phyloP scores from a whole-genome alignment of 1,140 invertebrate genomes.

The Hesperophylax magnus region DNA sequence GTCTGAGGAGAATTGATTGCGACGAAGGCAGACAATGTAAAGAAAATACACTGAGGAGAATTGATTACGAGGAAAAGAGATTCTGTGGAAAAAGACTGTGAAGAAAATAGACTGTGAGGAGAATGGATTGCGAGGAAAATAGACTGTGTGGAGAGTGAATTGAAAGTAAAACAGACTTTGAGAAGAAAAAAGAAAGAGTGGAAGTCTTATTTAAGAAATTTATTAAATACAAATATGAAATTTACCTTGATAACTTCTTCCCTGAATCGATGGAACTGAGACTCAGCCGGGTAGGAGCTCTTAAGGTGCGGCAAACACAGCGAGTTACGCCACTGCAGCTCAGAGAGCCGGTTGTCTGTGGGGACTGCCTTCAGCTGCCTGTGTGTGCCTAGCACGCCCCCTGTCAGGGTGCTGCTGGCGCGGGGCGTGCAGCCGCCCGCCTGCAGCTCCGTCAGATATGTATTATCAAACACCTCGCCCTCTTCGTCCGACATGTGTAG shows the following conservation, averaged over 20 bases:
- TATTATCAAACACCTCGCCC: conserved; percentile 85
- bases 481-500: conserved; percentile 87
- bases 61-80: too few relatives aligned
- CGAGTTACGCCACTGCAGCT: conserved; percentile 88
- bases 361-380: not conserved
- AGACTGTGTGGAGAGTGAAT: too few relatives aligned
- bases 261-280: conserved; percentile 75
- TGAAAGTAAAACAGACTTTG: too few relatives aligned
- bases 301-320: conserved; percentile 89
- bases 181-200: too few relatives aligned
- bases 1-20: too few relatives aligned
- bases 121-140: too few relatives aligned
- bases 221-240: conserved; percentile 6
- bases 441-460: conserved; percentile 79
- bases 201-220: too few relatives aligned
- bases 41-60: too few relatives aligned
- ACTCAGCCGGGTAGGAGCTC: conserved; percentile 91
- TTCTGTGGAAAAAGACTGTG: too few relatives aligned
- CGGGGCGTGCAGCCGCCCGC: conserved; percentile 57
- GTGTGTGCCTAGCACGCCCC: too few relatives aligned
- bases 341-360: conserved; percentile 64
- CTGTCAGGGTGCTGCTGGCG: conserved; percentile 19
- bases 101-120: too few relatives aligned
- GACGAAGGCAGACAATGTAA: too few relatives aligned
- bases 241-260: conserved; percentile 86